Evolutionary conservation across 2,113 vertebrate genomes (phyloP).

Genomic region (Neotoma lepida): DNA sequence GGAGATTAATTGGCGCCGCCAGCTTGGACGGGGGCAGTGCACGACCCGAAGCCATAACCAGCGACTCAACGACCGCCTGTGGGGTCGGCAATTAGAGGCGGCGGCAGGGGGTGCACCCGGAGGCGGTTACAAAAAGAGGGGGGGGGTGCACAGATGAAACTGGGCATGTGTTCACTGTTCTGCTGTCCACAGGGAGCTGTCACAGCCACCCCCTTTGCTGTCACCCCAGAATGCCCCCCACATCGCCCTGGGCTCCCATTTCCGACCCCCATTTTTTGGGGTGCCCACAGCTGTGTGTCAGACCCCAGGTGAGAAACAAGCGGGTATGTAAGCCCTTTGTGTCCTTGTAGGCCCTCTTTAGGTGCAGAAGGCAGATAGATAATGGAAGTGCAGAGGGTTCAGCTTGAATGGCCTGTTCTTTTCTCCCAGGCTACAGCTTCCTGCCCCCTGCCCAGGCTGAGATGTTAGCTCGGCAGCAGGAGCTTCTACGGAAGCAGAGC

Average conservation of each 20-base stretch:
- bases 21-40: constrained; percentile 91
- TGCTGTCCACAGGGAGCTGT: constrained; percentile 90
- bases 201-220: constrained; percentile 94
- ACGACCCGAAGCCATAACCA: constrained; percentile 87
- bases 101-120: constrained; percentile 75
- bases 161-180: not conserved
- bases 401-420: not conserved
- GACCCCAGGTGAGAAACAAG: constrained; percentile 90
- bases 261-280: constrained; percentile 96
- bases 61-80: constrained; percentile 75
- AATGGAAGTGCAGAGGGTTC: too few relatives aligned
- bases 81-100: constrained; percentile 68
- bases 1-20: constrained; percentile 99
- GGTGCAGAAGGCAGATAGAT: not conserved
- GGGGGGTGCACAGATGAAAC: not conserved
- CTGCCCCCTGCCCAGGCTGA: constrained; percentile 95
- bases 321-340: not conserved
- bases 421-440: constrained; percentile 92
- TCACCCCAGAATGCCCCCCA: constrained; percentile 95
- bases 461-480: constrained; percentile 96
- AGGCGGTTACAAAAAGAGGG: constrained; percentile 85
- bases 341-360: not conserved
- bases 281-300: constrained; percentile 96
- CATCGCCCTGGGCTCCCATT: constrained; percentile 94
- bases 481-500: constrained; percentile 97